Evolutionary conservation across 2,888 invertebrate genomes (phyloP).

Genomic region (Sthenelais limicola): DNA sequence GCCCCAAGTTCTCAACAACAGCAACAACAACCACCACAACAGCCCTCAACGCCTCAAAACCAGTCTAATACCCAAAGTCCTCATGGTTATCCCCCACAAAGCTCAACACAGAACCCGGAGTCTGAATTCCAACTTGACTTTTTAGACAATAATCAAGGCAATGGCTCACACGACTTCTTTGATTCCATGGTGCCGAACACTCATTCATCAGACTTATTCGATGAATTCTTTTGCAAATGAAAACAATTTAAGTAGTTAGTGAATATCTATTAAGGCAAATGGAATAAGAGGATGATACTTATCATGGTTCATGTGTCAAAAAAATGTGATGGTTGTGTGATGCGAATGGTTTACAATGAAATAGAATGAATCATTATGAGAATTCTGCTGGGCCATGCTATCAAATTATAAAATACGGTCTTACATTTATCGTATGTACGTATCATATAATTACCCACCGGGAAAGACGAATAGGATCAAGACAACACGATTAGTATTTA

Average conservation of each 20-base stretch:
- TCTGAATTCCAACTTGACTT: slow-evolving; percentile 85
- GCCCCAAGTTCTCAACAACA: slow-evolving; percentile 49
- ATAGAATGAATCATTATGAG: too few species aligned
- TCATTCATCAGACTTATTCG: slow-evolving; percentile 60
- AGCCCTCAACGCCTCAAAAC: slow-evolving; percentile 63
- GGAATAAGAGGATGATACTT: neutral
- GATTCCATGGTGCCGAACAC: slow-evolving; percentile 78
- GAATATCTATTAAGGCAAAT: slow-evolving; percentile 4
- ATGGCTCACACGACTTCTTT: slow-evolving; percentile 77
- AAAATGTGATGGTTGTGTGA: slow-evolving; percentile 30
- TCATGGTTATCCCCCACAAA: slow-evolving; percentile 50
- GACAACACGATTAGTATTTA: slow-evolving; percentile 12
- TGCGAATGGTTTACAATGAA: neutral
- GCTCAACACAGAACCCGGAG: slow-evolving; percentile 54
- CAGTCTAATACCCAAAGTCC: slow-evolving; percentile 48
- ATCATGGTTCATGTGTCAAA: slow-evolving; percentile 14
- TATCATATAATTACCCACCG: too few species aligned
- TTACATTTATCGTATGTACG: too few species aligned
- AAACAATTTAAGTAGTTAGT: neutral
- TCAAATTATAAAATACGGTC: too few species aligned
- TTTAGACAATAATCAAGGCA: slow-evolving; percentile 80
- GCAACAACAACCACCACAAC: slow-evolving; percentile 53
- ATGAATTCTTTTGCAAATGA: slow-evolving; percentile 59
- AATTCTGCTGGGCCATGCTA: too few species aligned
- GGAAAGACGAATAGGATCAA: too few species aligned